phyloP scores from a whole-genome alignment of 1,140 invertebrate species.

The Tetramorium simillimum region DNA sequence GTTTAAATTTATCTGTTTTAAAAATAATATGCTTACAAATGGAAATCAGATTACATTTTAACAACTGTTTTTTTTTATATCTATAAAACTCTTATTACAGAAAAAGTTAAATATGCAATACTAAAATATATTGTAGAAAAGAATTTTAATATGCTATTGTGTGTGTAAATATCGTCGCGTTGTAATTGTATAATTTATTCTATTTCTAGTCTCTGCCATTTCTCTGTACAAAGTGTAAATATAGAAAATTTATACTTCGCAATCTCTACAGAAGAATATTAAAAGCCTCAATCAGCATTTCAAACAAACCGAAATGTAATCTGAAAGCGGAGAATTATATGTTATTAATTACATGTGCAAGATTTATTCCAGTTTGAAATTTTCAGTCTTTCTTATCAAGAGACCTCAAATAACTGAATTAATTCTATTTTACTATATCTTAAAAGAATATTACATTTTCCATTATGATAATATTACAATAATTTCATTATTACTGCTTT shows the following conservation, averaged over 20 bases:
- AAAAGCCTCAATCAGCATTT: slow-evolving; percentile 40
- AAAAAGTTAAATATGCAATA: background rate
- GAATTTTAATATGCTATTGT: background rate
- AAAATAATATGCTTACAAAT: background rate
- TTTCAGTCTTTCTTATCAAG: background rate
- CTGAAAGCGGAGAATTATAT: background rate
- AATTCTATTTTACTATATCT: background rate
- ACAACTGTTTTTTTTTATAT: background rate
- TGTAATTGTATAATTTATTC: slow-evolving; percentile 33
- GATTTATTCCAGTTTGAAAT: background rate
- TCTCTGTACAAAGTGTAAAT: slow-evolving; percentile 13
- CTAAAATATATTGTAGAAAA: background rate
- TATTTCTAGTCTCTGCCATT: background rate
- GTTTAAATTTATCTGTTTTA: background rate
- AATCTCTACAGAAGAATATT: slow-evolving; percentile 6
- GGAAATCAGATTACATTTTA: background rate
- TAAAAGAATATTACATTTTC: background rate
- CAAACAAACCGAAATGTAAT: slow-evolving; percentile 31
- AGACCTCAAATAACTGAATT: background rate
- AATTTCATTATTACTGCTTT: background rate
- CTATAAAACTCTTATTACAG: background rate
- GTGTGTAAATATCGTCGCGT: background rate
- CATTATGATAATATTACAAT: background rate
- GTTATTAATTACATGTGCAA: background rate
- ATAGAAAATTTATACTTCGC: background rate